phyloP scores from a whole-genome alignment of 1,140 invertebrate species.

The Bombus affinis region DNA sequence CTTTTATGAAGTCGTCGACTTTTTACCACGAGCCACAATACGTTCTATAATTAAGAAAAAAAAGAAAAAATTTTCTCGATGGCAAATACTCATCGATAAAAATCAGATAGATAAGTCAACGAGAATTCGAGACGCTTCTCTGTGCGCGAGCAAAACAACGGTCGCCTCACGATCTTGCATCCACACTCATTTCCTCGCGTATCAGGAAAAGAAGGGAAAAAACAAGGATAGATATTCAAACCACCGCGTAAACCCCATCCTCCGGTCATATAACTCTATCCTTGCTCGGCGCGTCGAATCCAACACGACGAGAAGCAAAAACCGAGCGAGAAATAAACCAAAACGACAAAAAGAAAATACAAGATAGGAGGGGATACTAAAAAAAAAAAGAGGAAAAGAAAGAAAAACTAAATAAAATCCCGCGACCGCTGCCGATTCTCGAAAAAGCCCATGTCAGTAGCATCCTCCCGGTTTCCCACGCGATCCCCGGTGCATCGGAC shows the following conservation, averaged over 20 bases:
- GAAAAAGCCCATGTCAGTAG: constrained; percentile 11
- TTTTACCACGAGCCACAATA: background rate
- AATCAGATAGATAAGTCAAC: background rate
- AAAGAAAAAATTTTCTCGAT: background rate
- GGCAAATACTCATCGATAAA: background rate
- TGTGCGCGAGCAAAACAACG: background rate
- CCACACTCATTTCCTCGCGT: background rate
- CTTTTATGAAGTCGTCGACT: no score
- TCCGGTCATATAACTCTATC: background rate
- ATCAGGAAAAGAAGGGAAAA: background rate
- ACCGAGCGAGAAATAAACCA: no score
- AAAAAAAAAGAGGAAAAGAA: background rate
- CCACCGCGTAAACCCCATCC: background rate
- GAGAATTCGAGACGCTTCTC: background rate
- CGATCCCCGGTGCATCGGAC: constrained; percentile 33
- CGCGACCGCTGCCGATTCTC: background rate
- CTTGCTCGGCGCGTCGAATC: background rate
- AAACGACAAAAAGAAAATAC: background rate
- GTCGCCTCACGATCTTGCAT: background rate
- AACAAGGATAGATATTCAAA: background rate
- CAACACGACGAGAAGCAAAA: background rate
- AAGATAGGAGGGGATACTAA: background rate
- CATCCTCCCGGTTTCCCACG: constrained; percentile 36
- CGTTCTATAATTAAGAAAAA: no score
- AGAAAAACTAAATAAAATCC: background rate